Percentiles rank a stretch among this genome's conserved stretches.
These are phyloP conservation scores for Trachemys scripta DNA, from an alignment of 2,113 vertebrate species.

Conservation along the genomic window DNA sequence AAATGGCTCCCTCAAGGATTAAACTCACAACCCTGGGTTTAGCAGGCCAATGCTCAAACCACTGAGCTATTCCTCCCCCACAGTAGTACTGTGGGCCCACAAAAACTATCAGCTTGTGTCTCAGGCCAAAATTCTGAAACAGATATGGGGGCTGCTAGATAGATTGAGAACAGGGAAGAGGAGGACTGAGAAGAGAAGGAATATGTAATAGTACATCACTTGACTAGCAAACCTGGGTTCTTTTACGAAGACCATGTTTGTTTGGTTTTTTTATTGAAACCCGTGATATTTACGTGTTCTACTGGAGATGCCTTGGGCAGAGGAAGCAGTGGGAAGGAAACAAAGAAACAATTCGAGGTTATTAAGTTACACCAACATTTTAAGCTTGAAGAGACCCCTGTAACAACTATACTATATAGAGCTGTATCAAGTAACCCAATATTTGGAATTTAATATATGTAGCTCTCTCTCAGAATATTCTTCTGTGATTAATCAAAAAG, in stretches of 20 bases:
- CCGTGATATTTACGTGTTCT: not conserved
- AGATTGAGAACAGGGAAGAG: not conserved
- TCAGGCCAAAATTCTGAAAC: not conserved
- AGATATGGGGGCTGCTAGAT: not conserved
- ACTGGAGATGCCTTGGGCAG: not conserved
- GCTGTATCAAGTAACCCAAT: not conserved
- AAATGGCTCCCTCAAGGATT: no score
- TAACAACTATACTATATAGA: not conserved
- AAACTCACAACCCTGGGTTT: no score
- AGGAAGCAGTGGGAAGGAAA: not conserved
- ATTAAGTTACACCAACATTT: not conserved
- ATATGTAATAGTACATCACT: not conserved
- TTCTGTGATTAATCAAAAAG: not conserved
- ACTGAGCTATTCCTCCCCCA: no score
- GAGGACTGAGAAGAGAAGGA: not conserved
- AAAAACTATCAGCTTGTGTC: not conserved
- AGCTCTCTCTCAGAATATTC: not conserved
- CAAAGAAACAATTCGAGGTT: not conserved
- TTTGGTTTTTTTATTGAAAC: constrained; percentile 1
- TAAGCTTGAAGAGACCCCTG: not conserved
- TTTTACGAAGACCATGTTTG: not conserved
- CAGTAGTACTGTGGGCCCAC: not conserved
- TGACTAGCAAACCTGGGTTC: constrained; percentile 20
- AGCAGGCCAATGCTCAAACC: no score
- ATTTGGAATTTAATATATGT: not conserved